phyloP scores from a whole-genome alignment of 53 echinoderm and acorn worm genomes.

The Arbacia lixula region DNA sequence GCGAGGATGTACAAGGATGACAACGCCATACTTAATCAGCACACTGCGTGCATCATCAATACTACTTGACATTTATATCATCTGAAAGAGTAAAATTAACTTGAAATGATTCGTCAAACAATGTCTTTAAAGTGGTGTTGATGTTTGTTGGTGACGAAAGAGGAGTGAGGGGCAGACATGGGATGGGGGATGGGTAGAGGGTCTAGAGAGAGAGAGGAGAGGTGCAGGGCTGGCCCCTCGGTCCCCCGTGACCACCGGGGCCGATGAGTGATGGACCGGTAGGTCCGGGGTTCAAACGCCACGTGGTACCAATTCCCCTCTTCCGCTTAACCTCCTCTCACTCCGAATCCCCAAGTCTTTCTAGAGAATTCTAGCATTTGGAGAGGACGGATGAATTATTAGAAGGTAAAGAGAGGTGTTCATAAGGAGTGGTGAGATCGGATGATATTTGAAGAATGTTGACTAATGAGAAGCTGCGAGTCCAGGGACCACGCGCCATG shows the following conservation, averaged over 20 bases:
- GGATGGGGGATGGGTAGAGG: conserved; percentile 5
- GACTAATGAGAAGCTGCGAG: no score
- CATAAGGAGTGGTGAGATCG: no score
- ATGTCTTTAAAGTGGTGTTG: not conserved
- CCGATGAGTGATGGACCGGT: conserved; percentile 24
- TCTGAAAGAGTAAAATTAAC: not conserved
- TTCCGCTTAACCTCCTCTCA: conserved; percentile 31
- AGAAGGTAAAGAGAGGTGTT: not conserved
- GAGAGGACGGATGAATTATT: no score
- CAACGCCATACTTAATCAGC: no score
- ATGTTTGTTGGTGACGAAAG: conserved; percentile 11
- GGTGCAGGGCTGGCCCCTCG: conserved; percentile 21
- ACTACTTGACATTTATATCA: not conserved
- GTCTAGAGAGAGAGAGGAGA: conserved; percentile 9
- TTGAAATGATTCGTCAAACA: not conserved
- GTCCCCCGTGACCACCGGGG: conserved; percentile 7
- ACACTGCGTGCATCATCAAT: no score
- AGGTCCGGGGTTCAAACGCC: conserved; percentile 42
- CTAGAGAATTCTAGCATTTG: no score
- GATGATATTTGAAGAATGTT: no score
- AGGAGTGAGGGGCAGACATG: not conserved
- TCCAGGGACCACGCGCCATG: no score
- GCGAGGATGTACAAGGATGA: no score
- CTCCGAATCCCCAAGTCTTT: no score
- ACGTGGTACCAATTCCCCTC: conserved; percentile 19